These are phyloP conservation scores for Cantharis rufa DNA, from an alignment of 2,888 invertebrate genomes.

Conservation along the genomic window DNA sequence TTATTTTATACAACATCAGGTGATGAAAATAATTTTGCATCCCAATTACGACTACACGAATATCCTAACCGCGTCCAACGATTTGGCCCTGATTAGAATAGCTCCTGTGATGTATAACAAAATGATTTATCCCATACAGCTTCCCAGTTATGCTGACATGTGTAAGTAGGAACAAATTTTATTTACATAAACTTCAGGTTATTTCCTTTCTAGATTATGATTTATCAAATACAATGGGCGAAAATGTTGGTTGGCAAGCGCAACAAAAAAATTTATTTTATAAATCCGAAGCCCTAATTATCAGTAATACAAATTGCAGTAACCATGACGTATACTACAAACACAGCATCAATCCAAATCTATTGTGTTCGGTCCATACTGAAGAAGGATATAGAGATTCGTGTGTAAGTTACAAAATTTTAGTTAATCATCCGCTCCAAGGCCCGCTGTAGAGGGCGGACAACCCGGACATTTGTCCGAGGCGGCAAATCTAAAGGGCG, in stretches of 20 bases:
- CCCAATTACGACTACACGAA: conserved; percentile 22
- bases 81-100: conserved; percentile 23
- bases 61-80: conserved; percentile 10
- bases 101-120: conserved; percentile 24
- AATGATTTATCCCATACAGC: conserved; percentile 31
- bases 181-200: neutral
- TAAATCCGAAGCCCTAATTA: neutral
- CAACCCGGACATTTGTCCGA: too few species aligned
- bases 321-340: neutral
- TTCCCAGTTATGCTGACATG: conserved; percentile 21
- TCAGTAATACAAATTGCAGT: neutral
- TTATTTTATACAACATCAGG: neutral
- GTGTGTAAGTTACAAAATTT: neutral
- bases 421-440: neutral
- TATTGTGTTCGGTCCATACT: neutral
- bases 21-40: conserved; percentile 17
- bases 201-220: neutral
- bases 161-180: conserved; percentile 16
- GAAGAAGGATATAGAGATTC: neutral
- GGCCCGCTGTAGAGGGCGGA: too few species aligned
- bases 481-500: too few species aligned
- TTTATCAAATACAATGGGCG: neutral
- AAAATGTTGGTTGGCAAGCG: neutral
- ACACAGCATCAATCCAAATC: neutral
- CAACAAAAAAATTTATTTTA: neutral